These are phyloP conservation scores for Plectrocnemia conspersa DNA, from an alignment of 1,140 invertebrate genomes.

Conservation along the genomic window DNA sequence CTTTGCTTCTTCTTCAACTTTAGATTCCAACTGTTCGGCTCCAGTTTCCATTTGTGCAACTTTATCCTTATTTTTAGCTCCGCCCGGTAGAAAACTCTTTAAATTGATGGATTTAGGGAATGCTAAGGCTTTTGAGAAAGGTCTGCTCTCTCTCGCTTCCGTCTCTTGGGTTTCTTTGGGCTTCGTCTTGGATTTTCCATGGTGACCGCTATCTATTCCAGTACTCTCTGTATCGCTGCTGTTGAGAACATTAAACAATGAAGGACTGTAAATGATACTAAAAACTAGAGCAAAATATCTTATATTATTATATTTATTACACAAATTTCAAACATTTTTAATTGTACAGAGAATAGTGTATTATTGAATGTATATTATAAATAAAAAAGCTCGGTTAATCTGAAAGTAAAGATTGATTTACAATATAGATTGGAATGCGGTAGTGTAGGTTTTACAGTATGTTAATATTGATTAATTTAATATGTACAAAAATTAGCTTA, in stretches of 20 bases:
- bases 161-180: conserved; percentile 12
- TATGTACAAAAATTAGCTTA: too few relatives aligned
- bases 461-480: too few relatives aligned
- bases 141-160: conserved; percentile 20
- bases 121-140: conserved; percentile 18
- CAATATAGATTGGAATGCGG: too few relatives aligned
- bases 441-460: too few relatives aligned
- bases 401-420: too few relatives aligned
- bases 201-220: conserved; percentile 18
- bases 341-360: too few relatives aligned
- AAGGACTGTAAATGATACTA: background rate
- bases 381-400: too few relatives aligned
- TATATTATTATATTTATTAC: background rate
- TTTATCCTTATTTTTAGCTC: conserved; percentile 31
- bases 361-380: too few relatives aligned
- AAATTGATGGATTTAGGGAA: conserved; percentile 24
- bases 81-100: conserved; percentile 26
- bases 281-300: background rate
- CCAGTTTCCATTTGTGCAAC: conserved; percentile 22
- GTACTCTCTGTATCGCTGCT: conserved; percentile 35
- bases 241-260: conserved; percentile 8
- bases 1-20: conserved; percentile 29
- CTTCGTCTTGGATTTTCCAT: conserved; percentile 7
- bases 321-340: too few relatives aligned
- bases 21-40: conserved; percentile 1